Percentiles rank a stretch among this genome's conserved stretches.
These are phyloP conservation scores for Riparia riparia DNA, from an alignment of 2,113 vertebrate genomes.

Conservation along the genomic window DNA sequence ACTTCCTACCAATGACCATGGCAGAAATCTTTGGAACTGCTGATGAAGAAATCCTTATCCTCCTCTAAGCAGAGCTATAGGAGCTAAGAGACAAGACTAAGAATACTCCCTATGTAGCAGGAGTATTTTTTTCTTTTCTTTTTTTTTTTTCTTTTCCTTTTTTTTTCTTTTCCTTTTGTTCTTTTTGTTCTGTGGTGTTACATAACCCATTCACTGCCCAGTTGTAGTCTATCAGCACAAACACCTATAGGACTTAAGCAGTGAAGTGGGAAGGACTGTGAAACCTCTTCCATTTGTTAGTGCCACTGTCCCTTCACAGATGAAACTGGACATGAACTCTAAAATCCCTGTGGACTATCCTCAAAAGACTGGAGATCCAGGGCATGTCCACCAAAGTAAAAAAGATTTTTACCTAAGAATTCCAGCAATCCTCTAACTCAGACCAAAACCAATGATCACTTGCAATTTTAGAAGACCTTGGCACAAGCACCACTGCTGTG, in stretches of 20 bases:
- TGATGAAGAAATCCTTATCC: not conserved
- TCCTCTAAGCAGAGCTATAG: not conserved
- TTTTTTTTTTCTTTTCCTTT: too few relatives aligned
- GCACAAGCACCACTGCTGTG: not conserved
- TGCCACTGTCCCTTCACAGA: not conserved
- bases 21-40: not conserved
- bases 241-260: not conserved
- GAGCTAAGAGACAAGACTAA: not conserved
- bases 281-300: not conserved
- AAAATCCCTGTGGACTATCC: not conserved
- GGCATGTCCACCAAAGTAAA: not conserved
- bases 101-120: not conserved
- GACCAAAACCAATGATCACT: not conserved
- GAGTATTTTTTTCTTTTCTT: rapidly evolving
- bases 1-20: not conserved
- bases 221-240: not conserved
- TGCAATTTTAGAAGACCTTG: not conserved
- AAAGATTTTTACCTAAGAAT: not conserved
- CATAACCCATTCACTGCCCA: not conserved
- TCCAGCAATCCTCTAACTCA: not conserved
- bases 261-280: not conserved
- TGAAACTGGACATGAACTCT: not conserved
- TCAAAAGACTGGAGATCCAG: not conserved
- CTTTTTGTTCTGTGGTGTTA: not conserved
- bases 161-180: too few relatives aligned